These are phyloP conservation scores for Lithobates pipiens DNA, from an alignment of 2,797 vertebrate genomes.

Conservation along the genomic window DNA sequence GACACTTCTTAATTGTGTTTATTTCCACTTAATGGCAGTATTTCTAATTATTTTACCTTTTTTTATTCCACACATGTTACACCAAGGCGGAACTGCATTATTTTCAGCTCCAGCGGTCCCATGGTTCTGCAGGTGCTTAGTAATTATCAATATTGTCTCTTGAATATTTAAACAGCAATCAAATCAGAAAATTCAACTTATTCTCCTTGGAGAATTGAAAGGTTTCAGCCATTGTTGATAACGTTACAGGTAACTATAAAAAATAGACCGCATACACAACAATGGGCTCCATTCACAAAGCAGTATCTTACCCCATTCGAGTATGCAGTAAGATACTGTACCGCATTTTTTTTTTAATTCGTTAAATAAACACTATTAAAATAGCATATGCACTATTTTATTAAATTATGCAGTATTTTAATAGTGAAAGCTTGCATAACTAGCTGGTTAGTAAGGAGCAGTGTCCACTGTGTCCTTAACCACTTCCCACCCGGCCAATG, in stretches of 20 bases:
- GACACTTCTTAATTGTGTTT: not conserved
- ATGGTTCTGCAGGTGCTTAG: slow-evolving; percentile 24
- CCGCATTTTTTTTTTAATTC: too few relatives aligned
- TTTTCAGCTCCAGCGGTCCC: slow-evolving; percentile 16
- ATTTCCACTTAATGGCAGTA: slow-evolving; percentile 27
- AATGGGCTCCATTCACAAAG: not conserved
- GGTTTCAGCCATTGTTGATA: slow-evolving; percentile 1
- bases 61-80: slow-evolving; percentile 5
- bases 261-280: too few relatives aligned
- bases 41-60: slow-evolving; percentile 33
- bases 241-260: not conserved
- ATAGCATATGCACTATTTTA: too few relatives aligned
- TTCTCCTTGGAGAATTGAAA: not conserved
- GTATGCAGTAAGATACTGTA: too few relatives aligned
- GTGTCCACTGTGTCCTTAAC: too few relatives aligned
- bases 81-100: not conserved
- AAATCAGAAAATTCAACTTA: slow-evolving; percentile 1
- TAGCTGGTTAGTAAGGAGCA: too few relatives aligned
- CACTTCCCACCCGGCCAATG: too few relatives aligned
- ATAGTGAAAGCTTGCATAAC: too few relatives aligned
- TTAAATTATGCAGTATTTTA: too few relatives aligned
- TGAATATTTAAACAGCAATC: slow-evolving; percentile 48
- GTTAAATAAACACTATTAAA: too few relatives aligned
- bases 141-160: slow-evolving; percentile 40
- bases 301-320: too few relatives aligned